Evolutionary conservation across 2,888 invertebrate genomes (phyloP).

Genomic region (Scaptomyza reducta): DNA sequence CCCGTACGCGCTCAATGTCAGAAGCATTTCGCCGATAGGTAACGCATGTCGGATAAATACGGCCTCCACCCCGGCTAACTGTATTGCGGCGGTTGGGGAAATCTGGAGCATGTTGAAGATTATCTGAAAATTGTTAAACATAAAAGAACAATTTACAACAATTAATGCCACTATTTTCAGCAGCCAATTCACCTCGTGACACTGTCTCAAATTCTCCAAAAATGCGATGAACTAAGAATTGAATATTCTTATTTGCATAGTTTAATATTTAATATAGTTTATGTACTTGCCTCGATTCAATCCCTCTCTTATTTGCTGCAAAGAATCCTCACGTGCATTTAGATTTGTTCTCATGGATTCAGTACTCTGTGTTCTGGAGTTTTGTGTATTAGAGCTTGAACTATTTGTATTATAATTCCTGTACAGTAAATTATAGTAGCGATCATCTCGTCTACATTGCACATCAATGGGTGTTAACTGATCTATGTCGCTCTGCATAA

Average conservation of each 20-base stretch:
- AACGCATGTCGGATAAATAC: not conserved
- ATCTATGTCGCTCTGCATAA: slow-evolving; percentile 12
- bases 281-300: not conserved
- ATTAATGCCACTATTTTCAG: no score
- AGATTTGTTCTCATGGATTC: not conserved
- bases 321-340: not conserved
- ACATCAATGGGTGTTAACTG: slow-evolving; percentile 13
- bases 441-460: slow-evolving; percentile 36
- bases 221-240: not conserved
- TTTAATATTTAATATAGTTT: not conserved
- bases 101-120: not conserved
- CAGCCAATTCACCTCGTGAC: not conserved
- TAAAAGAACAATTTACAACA: not conserved
- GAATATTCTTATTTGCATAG: not conserved
- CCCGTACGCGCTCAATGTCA: not conserved
- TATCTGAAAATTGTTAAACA: not conserved
- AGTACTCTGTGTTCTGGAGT: not conserved
- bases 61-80: not conserved
- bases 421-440: slow-evolving; percentile 39
- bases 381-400: not conserved
- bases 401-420: slow-evolving; percentile 28
- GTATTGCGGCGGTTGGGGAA: not conserved
- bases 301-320: not conserved
- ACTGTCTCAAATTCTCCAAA: not conserved
- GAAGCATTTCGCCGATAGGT: not conserved